Percentiles rank a stretch among this genome's conserved stretches.
Conservation (phyloP, 1,140 invertebrate species). For the Calycopis cecrops region DNA sequence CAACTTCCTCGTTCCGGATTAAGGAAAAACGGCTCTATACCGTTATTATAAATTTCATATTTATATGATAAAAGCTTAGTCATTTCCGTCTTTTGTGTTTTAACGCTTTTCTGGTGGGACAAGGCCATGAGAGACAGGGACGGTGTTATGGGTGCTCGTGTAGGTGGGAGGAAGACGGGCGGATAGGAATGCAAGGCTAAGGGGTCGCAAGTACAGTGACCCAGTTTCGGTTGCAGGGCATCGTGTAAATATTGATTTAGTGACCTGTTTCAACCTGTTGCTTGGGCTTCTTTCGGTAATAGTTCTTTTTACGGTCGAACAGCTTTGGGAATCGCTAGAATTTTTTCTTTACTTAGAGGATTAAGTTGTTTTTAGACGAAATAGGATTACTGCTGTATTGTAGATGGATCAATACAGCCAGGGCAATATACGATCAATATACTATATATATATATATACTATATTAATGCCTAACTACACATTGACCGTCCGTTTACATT, state of each 20-base stretch:
- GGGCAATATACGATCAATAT: too few relatives aligned
- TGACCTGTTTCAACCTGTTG: conserved; percentile 61
- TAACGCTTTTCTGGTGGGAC: conserved; percentile 48
- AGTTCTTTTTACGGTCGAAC: conserved; percentile 9
- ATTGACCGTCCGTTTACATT: too few relatives aligned
- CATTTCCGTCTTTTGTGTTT: conserved; percentile 65
- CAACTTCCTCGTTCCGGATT: conserved; percentile 24
- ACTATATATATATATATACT: too few relatives aligned
- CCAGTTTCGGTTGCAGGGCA: conserved; percentile 58
- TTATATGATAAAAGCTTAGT: conserved; percentile 44
- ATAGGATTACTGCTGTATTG: too few relatives aligned
- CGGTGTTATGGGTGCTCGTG: conserved; percentile 19
- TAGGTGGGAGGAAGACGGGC: conserved; percentile 34
- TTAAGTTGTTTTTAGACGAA: too few relatives aligned
- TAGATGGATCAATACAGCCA: too few relatives aligned
- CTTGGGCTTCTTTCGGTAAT: conserved; percentile 25
- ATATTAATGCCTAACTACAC: too few relatives aligned
- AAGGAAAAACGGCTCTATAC: conserved; percentile 25
- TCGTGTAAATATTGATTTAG: conserved; percentile 68
- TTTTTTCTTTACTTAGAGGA: too few relatives aligned
- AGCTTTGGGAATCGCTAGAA: neutral
- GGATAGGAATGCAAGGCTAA: conserved; percentile 59
- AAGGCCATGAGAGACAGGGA: conserved; percentile 53
- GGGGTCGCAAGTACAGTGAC: conserved; percentile 65
- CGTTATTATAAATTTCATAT: conserved; percentile 42